These are phyloP conservation scores for Paramormyrops hopkinsi DNA, from an alignment of 2,797 vertebrate genomes.

Conservation along the genomic window DNA sequence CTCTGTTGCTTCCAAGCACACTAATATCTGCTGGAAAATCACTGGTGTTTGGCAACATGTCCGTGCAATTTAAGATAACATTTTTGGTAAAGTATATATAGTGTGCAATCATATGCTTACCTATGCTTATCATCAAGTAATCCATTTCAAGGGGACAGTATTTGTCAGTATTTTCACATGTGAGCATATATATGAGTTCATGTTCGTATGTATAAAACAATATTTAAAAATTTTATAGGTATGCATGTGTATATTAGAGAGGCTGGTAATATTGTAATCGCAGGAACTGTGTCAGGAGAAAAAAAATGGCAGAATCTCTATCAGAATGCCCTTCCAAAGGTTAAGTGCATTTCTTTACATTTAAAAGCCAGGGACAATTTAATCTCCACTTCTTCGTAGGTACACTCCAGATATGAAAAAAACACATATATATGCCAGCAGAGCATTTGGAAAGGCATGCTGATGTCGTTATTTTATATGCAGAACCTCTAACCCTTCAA, in stretches of 20 bases:
- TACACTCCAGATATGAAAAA: not conserved
- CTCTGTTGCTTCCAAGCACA: not conserved
- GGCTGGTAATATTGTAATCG: not conserved
- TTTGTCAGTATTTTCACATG: not conserved
- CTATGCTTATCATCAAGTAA: not conserved
- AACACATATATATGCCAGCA: not conserved
- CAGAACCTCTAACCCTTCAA: not conserved
- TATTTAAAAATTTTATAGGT: not conserved
- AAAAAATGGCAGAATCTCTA: not conserved
- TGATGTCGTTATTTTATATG: not conserved
- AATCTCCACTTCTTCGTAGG: not conserved
- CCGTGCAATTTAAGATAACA: not conserved
- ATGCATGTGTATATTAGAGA: not conserved
- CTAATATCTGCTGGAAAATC: not conserved
- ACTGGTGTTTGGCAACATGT: not conserved
- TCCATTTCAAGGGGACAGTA: not conserved
- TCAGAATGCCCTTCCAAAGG: not conserved
- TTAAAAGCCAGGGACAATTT: conserved; percentile 13
- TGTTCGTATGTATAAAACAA: not conserved
- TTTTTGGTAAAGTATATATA: not conserved
- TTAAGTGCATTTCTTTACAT: conserved; percentile 15
- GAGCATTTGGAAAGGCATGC: not conserved
- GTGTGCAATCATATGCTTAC: not conserved
- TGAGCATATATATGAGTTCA: not conserved
- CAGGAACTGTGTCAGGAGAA: not conserved